Conservation (phyloP, 2,888 invertebrate species). For the Eupithecia insigniata region DNA sequence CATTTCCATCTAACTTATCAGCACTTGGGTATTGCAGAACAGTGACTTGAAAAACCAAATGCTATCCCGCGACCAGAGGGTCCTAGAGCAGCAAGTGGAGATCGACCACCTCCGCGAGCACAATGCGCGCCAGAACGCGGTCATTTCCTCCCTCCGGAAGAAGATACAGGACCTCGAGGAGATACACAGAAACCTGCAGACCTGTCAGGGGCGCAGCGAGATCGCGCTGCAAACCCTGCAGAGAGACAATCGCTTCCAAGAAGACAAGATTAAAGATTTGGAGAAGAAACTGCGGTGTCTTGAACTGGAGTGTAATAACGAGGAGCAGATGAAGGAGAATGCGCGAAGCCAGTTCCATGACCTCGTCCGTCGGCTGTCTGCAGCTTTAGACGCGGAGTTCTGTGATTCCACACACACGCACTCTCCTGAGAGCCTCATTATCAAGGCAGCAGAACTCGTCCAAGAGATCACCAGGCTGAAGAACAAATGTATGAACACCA, state of each 20-base stretch:
- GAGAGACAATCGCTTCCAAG: slow-evolving; percentile 88
- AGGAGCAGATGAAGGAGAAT: slow-evolving; percentile 90
- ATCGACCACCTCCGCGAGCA: slow-evolving; percentile 92
- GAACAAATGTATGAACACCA: slow-evolving; percentile 84
- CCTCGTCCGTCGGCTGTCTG: slow-evolving; percentile 88
- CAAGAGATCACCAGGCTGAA: slow-evolving; percentile 88
- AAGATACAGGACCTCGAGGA: slow-evolving; percentile 92
- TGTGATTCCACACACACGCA: slow-evolving; percentile 86
- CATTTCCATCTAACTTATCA: background rate
- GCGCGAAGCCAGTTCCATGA: slow-evolving; percentile 88
- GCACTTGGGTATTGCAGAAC: slow-evolving; percentile 76
- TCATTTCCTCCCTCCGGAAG: slow-evolving; percentile 91
- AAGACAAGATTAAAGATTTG: slow-evolving; percentile 90
- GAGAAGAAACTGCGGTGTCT: slow-evolving; percentile 89
- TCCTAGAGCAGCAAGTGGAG: slow-evolving; percentile 91
- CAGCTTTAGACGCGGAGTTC: slow-evolving; percentile 88
- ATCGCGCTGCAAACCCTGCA: slow-evolving; percentile 89
- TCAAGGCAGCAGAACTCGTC: slow-evolving; percentile 90
- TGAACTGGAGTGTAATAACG: slow-evolving; percentile 88
- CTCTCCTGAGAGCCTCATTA: slow-evolving; percentile 89
- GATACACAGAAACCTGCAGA: slow-evolving; percentile 88
- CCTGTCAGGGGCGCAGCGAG: slow-evolving; percentile 86
- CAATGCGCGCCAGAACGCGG: slow-evolving; percentile 91
- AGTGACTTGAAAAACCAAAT: slow-evolving; percentile 89
- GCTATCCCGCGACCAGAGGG: slow-evolving; percentile 88